Evolutionary conservation across 1,140 invertebrate species (phyloP).

Genomic region (Lordiphosa clarofinis): DNA sequence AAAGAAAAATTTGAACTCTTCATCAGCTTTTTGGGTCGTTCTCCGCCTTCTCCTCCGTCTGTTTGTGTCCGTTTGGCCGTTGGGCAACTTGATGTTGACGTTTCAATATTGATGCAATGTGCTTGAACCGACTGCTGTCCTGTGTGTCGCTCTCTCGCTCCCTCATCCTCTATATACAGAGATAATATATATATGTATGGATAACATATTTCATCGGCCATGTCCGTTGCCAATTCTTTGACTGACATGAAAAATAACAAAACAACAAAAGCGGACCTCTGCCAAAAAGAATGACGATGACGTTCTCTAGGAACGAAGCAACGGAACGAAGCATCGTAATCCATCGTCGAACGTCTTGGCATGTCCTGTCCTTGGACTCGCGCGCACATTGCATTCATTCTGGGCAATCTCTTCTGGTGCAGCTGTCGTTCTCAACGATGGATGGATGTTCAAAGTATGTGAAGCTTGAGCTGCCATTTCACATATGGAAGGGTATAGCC

Average conservation of each 20-base stretch:
- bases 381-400: constrained; percentile 21
- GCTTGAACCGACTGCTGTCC: constrained; percentile 44
- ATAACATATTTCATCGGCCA: constrained; percentile 68
- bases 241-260: constrained; percentile 78
- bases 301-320: constrained; percentile 18
- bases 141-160: constrained; percentile 10
- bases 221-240: constrained; percentile 74
- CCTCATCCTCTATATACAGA: constrained; percentile 2
- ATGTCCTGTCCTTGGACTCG: constrained; percentile 63
- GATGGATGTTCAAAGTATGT: constrained; percentile 44
- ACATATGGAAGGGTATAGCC: no score
- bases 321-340: constrained; percentile 54
- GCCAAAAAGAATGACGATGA: constrained; percentile 66
- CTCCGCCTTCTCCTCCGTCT: constrained; percentile 14
- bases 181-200: constrained; percentile 20
- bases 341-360: constrained; percentile 60
- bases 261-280: constrained; percentile 66
- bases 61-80: constrained; percentile 56
- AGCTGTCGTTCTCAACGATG: constrained; percentile 59
- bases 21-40: constrained; percentile 69
- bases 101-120: constrained; percentile 78
- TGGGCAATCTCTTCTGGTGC: constrained; percentile 51
- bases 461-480: no score
- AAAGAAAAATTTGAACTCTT: constrained; percentile 78
- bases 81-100: constrained; percentile 75